Evolutionary conservation across 2,888 invertebrate species (phyloP), one percentile per base, ranked within the genome.

Genomic region (Drosophila pseudotalamancana): DNA sequence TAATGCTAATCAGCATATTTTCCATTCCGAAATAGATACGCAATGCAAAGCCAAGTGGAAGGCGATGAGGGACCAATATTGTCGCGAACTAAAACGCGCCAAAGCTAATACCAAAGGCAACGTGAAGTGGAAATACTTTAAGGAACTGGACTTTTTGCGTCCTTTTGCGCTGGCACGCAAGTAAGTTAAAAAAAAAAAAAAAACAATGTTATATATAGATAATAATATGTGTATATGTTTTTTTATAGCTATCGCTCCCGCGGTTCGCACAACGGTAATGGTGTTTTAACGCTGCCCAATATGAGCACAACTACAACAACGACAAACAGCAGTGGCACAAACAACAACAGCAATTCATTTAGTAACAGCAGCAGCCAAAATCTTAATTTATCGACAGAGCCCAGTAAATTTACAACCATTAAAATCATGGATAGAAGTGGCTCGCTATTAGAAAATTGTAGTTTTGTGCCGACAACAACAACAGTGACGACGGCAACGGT

Each of bases 21-120:
- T 4, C 8, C 12, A 19, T 2, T 2, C 8, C 6, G 2, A 11
- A 19, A n/a, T 49, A 90, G 90, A 87, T 49, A 56, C 68, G 1
- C 88, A 90, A 56, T 90, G 90, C 69, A 90, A 90, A 57, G 85
- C 84, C 6, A 90, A 90, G 42, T 90, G 90, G 90, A 90, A 90
- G 51, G 90, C 90, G 0, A 80, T 90, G 83, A 65, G 90, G 37
- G 90, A 90, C 49, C 90, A 90, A 69, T 90, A 90, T 63, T 90
- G 90, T 39, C 88, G 90, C 1, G 90, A 90, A 39, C 70, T 90
- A 4, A 90, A 90, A 39, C 83, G 90, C 27, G 77, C 88, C 55
- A 89, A 90, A 61, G 61, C 72, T 9, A 89, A 88, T 67, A 55
- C 72, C 34, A 90, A 90, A 57, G 73, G 73, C 35, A 80, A 70